A percentile compares a stretch with the other conserved stretches of the same genome.
phyloP scores from a whole-genome alignment of 53 echinoderm and acorn worm genomes.

The Arbacia lixula region DNA sequence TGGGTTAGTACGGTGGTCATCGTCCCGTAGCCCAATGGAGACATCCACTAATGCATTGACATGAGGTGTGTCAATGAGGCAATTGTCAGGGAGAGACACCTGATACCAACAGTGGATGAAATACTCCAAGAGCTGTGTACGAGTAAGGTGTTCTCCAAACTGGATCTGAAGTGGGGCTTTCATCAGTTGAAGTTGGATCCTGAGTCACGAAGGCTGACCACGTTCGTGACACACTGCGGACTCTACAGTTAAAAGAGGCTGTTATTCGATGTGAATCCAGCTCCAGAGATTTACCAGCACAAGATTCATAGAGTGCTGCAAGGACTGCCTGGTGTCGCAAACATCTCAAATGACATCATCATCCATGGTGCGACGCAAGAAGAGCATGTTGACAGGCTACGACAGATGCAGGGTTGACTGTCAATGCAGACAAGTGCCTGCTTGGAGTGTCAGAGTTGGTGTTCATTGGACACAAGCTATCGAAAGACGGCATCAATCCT shows the following conservation, averaged over 20 bases:
- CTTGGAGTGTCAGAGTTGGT: conserved; percentile 60
- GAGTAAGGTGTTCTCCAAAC: conserved; percentile 62
- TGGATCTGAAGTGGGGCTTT: conserved; percentile 71
- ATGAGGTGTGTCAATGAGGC: conserved; percentile 81
- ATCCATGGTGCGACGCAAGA: conserved; percentile 51
- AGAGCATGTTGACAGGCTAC: conserved; percentile 57
- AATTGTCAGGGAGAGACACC: conserved; percentile 55
- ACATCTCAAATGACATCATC: conserved; percentile 76
- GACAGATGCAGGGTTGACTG: conserved; percentile 50
- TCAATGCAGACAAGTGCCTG: conserved; percentile 60
- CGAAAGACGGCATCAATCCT: conserved; percentile 60
- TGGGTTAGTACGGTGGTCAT: conserved; percentile 55
- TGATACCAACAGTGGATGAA: conserved; percentile 75
- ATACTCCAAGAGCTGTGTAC: conserved; percentile 56
- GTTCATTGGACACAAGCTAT: conserved; percentile 64
- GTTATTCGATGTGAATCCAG: conserved; percentile 52
- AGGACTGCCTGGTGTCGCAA: conserved; percentile 47
- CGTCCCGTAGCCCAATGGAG: conserved; percentile 10
- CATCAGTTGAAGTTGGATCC: conserved; percentile 68
- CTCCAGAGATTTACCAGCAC: conserved; percentile 59
- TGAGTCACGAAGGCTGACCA: conserved; percentile 60
- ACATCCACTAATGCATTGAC: conserved; percentile 42
- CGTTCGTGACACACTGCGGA: conserved; percentile 72
- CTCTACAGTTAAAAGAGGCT: conserved; percentile 65
- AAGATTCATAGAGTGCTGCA: conserved; percentile 56